Conservation (phyloP, 2,888 invertebrate genomes). For the Sphaeridia pumilis region DNA sequence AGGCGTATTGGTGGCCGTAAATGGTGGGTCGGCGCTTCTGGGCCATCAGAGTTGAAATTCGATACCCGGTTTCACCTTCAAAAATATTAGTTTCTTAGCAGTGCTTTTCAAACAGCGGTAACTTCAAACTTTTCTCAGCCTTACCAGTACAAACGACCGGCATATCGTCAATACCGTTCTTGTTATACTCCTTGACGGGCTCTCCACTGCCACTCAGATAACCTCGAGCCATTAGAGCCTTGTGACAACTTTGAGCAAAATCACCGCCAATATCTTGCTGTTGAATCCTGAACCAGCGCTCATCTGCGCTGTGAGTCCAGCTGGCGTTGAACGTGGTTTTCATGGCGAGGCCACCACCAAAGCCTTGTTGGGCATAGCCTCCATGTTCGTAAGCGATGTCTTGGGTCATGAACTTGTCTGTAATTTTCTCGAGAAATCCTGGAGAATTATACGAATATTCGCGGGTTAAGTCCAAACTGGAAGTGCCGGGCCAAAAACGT, state of each 20-base stretch:
- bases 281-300: neutral
- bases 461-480: slow-evolving; percentile 8
- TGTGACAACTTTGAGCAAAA: neutral
- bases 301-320: slow-evolving; percentile 15
- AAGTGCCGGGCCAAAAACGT: slow-evolving; percentile 11
- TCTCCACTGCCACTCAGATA: neutral
- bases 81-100: too few relatives aligned
- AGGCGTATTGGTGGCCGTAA: slow-evolving; percentile 3
- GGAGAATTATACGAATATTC: slow-evolving; percentile 18
- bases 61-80: neutral
- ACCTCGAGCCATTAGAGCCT: neutral
- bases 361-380: slow-evolving; percentile 28
- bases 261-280: neutral
- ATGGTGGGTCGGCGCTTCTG: neutral
- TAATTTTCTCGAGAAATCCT: slow-evolving; percentile 19
- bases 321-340: slow-evolving; percentile 20
- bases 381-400: slow-evolving; percentile 18
- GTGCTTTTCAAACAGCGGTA: neutral
- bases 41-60: neutral
- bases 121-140: neutral
- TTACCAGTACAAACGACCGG: neutral
- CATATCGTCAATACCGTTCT: neutral
- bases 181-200: neutral
- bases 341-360: slow-evolving; percentile 22
- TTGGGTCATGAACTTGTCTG: slow-evolving; percentile 20